These are phyloP conservation scores for Euspilapteryx auroguttella DNA, from an alignment of 2,888 invertebrate species.

Conservation along the genomic window DNA sequence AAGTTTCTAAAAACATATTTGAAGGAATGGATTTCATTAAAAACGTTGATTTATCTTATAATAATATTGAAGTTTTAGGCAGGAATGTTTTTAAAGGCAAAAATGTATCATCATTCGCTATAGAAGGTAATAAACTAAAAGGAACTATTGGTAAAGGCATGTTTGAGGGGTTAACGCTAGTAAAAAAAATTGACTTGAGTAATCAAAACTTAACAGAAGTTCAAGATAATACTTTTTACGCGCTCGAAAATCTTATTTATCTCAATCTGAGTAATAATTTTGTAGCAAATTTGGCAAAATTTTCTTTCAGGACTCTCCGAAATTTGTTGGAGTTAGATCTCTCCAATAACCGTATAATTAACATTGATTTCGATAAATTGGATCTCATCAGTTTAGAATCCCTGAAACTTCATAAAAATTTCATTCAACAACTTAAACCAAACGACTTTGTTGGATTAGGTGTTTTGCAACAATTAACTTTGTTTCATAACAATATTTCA, in stretches of 20 bases:
- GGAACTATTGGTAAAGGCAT: conserved; percentile 20
- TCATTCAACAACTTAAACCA: conserved; percentile 16
- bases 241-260: conserved; percentile 14
- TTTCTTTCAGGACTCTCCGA: conserved; percentile 18
- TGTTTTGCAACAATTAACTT: conserved; percentile 21
- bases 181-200: conserved; percentile 19
- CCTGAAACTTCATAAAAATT: conserved; percentile 20
- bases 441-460: conserved; percentile 17
- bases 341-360: conserved; percentile 22
- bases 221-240: conserved; percentile 25
- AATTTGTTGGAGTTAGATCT: conserved; percentile 20
- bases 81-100: conserved; percentile 22
- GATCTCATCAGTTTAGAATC: conserved; percentile 18
- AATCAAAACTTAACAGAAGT: conserved; percentile 19
- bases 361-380: conserved; percentile 20
- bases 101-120: conserved; percentile 16
- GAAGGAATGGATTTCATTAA: conserved; percentile 11
- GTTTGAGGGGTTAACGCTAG: conserved; percentile 23
- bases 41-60: conserved; percentile 20
- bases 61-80: conserved; percentile 20
- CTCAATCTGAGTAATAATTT: conserved; percentile 25
- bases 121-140: conserved; percentile 19
- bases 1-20: conserved; percentile 16
- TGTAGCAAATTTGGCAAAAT: conserved; percentile 15
- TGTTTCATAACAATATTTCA: conserved; percentile 27